Base-by-base conservation (phyloP, 2,888 invertebrate species). In the Dexiosoma caninum region DNA sequence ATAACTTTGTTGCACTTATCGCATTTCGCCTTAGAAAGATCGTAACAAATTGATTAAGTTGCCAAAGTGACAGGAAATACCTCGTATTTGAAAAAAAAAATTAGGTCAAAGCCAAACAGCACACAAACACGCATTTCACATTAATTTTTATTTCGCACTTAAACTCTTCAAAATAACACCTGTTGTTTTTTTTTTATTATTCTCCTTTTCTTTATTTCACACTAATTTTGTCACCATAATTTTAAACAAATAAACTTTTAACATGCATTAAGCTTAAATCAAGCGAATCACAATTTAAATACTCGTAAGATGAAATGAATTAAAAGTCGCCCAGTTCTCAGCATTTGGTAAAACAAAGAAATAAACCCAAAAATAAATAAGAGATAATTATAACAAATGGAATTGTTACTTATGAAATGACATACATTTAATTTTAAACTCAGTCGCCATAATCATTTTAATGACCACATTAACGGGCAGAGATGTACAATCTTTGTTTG, bases 381-480 rank as follows among this genome's bases (percentile, higher is more conserved):
- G 10, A 19, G 8, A 16, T 35, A 14, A 51, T 46, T 4, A 16
- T 35, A 70, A 4, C 1, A 57, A 57, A 46, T 27, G 44, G 6
- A 55, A 55, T 32, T 14, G 23, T 42, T 69, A 23, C 35, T 32
- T 14, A 46, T 46, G 23, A 35, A 57, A 23, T 59, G 57, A 16
- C 35, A 46, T 10, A 57, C 10, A 44, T 44, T 53, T 32, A 44
- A 57, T 40, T 55, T 42, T 23, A n/a, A 12, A 32, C 8, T 27
- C 23, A 46, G 37, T 23, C 3, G 2, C 16, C 21, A 19, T 0
- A 3, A 32, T 27, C 7, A 35, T 72, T 44, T 62, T 72, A 55
- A 64, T 64, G 72, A 42, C 53, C 42, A 44, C 51, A 51, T 72
- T 53, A 72, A 60, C 35, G 21, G 19, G 23, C 21, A 32, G 4